Evolutionary conservation across 2,113 vertebrate genomes (phyloP).

Genomic region (Amblyornis subalaris): DNA sequence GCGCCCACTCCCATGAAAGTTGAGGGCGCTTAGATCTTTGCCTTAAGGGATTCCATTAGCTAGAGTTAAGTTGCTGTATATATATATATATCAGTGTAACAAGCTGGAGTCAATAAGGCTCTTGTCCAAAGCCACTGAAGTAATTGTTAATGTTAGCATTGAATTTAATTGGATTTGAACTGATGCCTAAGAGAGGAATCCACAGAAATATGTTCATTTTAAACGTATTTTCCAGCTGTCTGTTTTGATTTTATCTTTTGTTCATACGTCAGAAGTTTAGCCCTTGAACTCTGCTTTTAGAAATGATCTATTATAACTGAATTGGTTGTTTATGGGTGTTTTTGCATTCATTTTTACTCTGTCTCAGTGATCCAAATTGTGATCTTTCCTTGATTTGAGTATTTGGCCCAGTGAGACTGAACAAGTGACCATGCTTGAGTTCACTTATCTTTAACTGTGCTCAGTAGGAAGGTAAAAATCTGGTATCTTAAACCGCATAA

Average conservation of each 20-base stretch:
- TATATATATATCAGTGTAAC: background rate
- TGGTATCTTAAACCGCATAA: background rate
- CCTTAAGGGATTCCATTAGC: background rate
- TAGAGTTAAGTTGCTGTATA: background rate
- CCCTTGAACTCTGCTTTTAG: background rate
- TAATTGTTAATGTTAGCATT: background rate
- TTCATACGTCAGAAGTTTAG: background rate
- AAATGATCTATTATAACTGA: background rate
- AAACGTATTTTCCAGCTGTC: background rate
- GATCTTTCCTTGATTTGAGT: background rate
- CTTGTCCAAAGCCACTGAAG: background rate
- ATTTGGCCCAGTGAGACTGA: background rate
- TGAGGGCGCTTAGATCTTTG: background rate
- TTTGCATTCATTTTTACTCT: background rate
- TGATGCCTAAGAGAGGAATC: background rate
- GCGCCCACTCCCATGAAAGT: background rate
- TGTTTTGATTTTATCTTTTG: background rate
- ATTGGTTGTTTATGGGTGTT: background rate
- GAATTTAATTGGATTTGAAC: slow-evolving; percentile 11
- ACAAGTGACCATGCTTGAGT: background rate
- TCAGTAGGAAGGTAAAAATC: background rate
- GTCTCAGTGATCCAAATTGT: background rate
- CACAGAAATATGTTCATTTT: background rate
- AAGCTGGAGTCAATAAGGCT: background rate
- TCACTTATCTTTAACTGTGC: background rate